phyloP scores from a whole-genome alignment of 2,888 invertebrate genomes.

The Troglohyphantes excavatus region DNA sequence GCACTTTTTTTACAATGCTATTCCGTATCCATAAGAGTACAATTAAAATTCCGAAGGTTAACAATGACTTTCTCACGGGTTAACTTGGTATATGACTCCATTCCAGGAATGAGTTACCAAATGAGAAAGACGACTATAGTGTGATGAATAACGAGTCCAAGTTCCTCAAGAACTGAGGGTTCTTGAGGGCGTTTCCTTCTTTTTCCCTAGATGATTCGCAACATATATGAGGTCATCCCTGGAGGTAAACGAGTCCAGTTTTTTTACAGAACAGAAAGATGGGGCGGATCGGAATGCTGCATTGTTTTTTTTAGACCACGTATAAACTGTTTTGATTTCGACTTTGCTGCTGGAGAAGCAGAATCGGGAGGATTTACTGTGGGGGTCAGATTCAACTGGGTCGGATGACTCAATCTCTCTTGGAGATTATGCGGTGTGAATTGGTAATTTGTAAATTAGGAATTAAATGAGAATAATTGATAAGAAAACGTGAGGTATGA shows the following conservation, averaged over 20 bases:
- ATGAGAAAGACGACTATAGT: neutral
- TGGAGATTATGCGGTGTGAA: neutral
- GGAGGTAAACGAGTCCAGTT: neutral
- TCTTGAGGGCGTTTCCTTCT: slow-evolving; percentile 54
- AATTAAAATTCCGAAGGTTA: too few relatives aligned
- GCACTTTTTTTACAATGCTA: too few relatives aligned
- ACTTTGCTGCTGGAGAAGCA: neutral
- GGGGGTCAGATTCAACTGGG: neutral
- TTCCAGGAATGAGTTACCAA: neutral
- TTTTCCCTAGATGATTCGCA: slow-evolving; percentile 16
- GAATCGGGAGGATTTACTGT: neutral
- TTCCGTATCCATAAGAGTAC: too few relatives aligned
- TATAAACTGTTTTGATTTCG: neutral
- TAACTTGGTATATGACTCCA: too few relatives aligned
- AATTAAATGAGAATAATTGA: neutral
- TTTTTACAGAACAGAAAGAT: neutral
- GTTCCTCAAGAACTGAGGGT: slow-evolving; percentile 23
- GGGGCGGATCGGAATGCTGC: slow-evolving; percentile 52
- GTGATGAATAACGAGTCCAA: neutral
- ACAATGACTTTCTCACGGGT: too few relatives aligned
- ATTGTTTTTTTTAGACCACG: neutral
- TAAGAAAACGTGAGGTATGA: too few relatives aligned
- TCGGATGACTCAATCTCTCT: neutral
- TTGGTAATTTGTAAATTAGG: neutral
- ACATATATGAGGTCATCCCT: slow-evolving; percentile 26